These are phyloP conservation scores for Formica aserva DNA, from an alignment of 2,888 invertebrate species.

Conservation along the genomic window DNA sequence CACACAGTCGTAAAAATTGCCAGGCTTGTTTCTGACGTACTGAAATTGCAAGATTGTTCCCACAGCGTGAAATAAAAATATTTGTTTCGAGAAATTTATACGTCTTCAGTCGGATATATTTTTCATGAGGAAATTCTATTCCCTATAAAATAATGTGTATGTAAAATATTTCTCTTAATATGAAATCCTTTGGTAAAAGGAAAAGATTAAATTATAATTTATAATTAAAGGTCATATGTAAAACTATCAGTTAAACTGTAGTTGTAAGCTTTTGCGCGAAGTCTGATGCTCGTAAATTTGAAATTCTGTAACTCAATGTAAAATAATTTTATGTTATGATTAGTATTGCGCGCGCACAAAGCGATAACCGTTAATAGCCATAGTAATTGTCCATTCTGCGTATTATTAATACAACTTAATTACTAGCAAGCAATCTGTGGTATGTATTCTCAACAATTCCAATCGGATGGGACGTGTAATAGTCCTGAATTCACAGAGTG, in stretches of 20 bases:
- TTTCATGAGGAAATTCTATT: neutral
- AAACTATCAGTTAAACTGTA: constrained; percentile 15
- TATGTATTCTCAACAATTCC: constrained; percentile 24
- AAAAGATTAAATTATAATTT: constrained; percentile 1
- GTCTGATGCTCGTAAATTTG: neutral
- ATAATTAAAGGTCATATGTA: neutral
- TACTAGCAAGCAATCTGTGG: constrained; percentile 43
- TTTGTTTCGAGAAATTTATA: constrained; percentile 36
- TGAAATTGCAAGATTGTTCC: constrained; percentile 48
- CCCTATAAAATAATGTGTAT: neutral
- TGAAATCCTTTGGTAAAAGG: neutral
- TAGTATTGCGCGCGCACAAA: constrained; percentile 6
- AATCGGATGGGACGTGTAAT: constrained; percentile 16
- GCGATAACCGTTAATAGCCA: constrained; percentile 28
- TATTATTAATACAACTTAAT: constrained; percentile 48
- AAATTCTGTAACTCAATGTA: neutral
- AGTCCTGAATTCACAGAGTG: constrained; percentile 22
- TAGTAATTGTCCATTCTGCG: constrained; percentile 13
- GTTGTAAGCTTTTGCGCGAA: neutral
- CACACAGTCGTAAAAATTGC: constrained; percentile 42
- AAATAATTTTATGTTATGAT: neutral
- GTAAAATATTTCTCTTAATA: neutral
- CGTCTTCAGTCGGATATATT: constrained; percentile 2
- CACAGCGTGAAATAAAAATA: constrained; percentile 31
- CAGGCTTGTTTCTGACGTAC: constrained; percentile 37